Base-by-base conservation (phyloP, 2,888 invertebrate species). In the Hydrotaea cyrtoneurina region DNA sequence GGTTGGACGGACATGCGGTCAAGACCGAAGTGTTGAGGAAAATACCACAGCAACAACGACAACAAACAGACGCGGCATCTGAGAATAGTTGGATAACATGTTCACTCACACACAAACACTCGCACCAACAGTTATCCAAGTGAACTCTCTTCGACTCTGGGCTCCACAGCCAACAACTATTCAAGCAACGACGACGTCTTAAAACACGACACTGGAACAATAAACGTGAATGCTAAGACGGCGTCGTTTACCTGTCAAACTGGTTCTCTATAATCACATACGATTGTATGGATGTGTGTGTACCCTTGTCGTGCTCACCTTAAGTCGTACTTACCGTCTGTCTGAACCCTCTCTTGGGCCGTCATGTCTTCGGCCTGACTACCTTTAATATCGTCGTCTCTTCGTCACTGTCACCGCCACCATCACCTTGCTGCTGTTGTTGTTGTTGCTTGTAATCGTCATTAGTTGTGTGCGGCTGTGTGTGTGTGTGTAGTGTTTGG, bases 241-340 rank as follows among this genome's bases (percentile, higher is more conserved):
- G 73, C 73, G 43, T 72, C 62, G 78, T 66, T 85, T 90, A 90
- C 91, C 90, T 91, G 90, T 88, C 83, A 90, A 90, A 91, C 90
- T 86, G 90, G 91, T 90, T 90, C 88, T 80, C 75, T 75, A 86
- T 80, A 86, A 83, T 79, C 77, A 80, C 36, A 21, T 15, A 13
- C 46, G 57, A 57, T 21, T 59, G 57, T 7, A 17, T 39, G 7
- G 7, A 31, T 66, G 66, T 53, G 36, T 10, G 23, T 69, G 23
- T 23, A 19, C 71, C 55, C 64, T 64, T 21, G 43, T 23, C 69
- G 69, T 23, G 17, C 69, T 69, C 69, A 69, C 69, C 69, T 69
- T 69, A 69, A 69, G 69, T 39, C 69, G 69, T 23, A 46, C 39
- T 66, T 73, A 55, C 36, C 50, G 76, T 77, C 81, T 74, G 69